phyloP scores from a whole-genome alignment of 2,888 invertebrate genomes.

The Lomographa bimaculata region DNA sequence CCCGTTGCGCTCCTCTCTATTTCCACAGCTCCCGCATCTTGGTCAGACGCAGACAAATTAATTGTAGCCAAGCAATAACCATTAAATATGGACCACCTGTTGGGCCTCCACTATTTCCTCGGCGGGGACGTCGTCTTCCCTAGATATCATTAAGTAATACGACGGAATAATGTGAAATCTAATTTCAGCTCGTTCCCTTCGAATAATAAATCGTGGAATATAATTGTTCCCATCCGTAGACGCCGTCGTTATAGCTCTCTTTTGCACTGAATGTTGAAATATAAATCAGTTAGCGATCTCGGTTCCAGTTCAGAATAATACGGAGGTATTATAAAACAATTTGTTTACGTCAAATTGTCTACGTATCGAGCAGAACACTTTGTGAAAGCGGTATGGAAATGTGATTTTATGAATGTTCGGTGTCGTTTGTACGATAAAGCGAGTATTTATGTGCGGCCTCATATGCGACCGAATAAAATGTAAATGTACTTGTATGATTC shows the following conservation, averaged over 20 bases:
- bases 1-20: conserved; percentile 40
- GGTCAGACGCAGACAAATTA: conserved; percentile 59
- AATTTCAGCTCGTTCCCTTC: conserved; percentile 16
- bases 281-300: conserved; percentile 6
- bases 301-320: conserved; percentile 1
- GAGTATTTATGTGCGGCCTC: conserved; percentile 15
- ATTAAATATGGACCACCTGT: conserved; percentile 71
- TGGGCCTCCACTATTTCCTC: conserved; percentile 39
- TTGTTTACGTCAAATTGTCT: conserved; percentile 20
- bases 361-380: conserved; percentile 16
- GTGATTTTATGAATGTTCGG: conserved; percentile 21
- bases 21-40: conserved; percentile 43
- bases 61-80: conserved; percentile 60
- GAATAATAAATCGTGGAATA: conserved; percentile 17
- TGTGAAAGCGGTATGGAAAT: conserved; percentile 20
- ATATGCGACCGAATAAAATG: conserved; percentile 14
- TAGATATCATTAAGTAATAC: conserved; percentile 24
- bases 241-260: conserved; percentile 15
- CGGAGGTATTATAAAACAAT: conserved; percentile 9
- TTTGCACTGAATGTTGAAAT: conserved; percentile 13
- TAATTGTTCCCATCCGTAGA: conserved; percentile 16
- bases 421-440: conserved; percentile 19
- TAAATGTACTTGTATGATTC: conserved; percentile 6
- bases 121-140: conserved; percentile 24
- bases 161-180: conserved; percentile 19